Evolutionary conservation across 2,888 invertebrate species (phyloP).

Genomic region (Scaptomyza cyrtandrae): DNA sequence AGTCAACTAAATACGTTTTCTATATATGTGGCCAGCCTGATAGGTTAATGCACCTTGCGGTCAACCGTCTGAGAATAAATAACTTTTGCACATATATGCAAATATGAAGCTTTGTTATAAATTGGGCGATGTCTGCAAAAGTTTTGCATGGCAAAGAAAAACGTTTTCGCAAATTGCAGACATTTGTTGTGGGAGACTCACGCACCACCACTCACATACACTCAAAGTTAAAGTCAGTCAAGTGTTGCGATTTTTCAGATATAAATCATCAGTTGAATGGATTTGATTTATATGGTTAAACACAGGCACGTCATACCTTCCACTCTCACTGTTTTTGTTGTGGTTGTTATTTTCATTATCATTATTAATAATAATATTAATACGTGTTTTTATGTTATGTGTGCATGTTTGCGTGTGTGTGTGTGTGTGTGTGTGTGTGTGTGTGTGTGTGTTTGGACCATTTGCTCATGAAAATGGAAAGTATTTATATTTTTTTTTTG

Average conservation of each 20-base stretch:
- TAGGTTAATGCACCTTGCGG: slow-evolving; percentile 37
- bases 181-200: slow-evolving; percentile 21
- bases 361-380: slow-evolving; percentile 41
- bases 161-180: slow-evolving; percentile 14
- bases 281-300: slow-evolving; percentile 78
- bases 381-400: slow-evolving; percentile 17
- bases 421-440: slow-evolving; percentile 37
- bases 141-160: slow-evolving; percentile 23
- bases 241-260: slow-evolving; percentile 71
- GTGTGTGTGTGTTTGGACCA: slow-evolving; percentile 50
- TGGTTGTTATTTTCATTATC: slow-evolving; percentile 43
- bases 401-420: slow-evolving; percentile 37
- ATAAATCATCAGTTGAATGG: slow-evolving; percentile 79
- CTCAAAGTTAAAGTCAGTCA: slow-evolving; percentile 63
- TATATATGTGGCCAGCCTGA: slow-evolving; percentile 7
- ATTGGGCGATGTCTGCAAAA: slow-evolving; percentile 5
- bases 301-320: slow-evolving; percentile 60
- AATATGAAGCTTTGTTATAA: slow-evolving; percentile 43
- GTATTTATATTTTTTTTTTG: slow-evolving; percentile 50
- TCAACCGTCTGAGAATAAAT: slow-evolving; percentile 31
- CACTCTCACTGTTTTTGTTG: slow-evolving; percentile 16
- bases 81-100: slow-evolving; percentile 65
- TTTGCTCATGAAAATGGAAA: slow-evolving; percentile 75
- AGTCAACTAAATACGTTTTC: slow-evolving; percentile 2
- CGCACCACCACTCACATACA: too few relatives aligned